Base-by-base conservation (phyloP, 2,113 vertebrate species). In the Diphyllodes magnificus region DNA sequence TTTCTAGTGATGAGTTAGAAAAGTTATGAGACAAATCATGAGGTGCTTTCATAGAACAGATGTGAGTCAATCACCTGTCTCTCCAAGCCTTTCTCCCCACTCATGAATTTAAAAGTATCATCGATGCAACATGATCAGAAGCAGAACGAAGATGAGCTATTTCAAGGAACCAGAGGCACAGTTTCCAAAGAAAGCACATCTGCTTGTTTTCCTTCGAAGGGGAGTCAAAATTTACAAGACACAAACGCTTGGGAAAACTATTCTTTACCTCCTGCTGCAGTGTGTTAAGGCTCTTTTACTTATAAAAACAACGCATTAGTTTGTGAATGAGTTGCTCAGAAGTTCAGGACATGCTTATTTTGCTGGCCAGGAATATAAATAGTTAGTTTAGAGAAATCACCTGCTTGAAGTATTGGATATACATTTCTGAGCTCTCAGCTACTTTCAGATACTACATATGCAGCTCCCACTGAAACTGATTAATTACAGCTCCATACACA, bases 1-100 rank as follows among this genome's bases (percentile, higher is more conserved):
- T 85, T 89, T 76, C 44, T 72, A 76, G 75, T 28, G 56, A 89
- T 89, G 87, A 87, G 59, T 82, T 86, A 82, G 66, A 93, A 93
- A 81, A 92, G 44, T 70, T 42, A 82, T 44, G 70, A 80, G 70
- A 69, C 30, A 72, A 85, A 95, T 90, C 82, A 82, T 1, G 1
- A 69, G 39, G 50, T 56, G 24, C 53, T 91, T 18, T 82, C 80
- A 57, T 14, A 65, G 73, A 79, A 83, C 16, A 81, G 59, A 66
- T 18, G 13, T 19, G 65, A 81, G 35, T 76, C 80, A 89, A 71
- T 93, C 81, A 84, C 37, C 33, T 85, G 69, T 84, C 23, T 68
- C 49, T 89, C 57, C 75, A 92, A 77, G 30, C 10, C 51, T 63
- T 49, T 72, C 25, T 86, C 28, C 39, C 10, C 20, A 13, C 16